phyloP scores from a whole-genome alignment of 2,888 invertebrate species.

The Eristalis pertinax region DNA sequence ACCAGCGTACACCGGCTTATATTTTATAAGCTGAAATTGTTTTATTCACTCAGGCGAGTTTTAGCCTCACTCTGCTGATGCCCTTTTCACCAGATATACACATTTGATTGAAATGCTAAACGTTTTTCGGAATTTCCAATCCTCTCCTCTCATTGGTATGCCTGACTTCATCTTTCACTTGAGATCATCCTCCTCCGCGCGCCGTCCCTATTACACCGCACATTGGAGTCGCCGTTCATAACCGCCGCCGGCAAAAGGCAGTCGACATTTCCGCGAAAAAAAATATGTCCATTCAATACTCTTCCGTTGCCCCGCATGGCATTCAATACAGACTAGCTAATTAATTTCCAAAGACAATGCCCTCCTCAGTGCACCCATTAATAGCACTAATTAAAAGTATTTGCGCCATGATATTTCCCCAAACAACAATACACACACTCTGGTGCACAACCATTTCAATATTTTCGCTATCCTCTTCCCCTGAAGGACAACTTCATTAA shows the following conservation, averaged over 20 bases:
- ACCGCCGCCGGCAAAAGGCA: too few species aligned
- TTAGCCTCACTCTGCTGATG: not conserved
- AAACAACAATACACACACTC: not conserved
- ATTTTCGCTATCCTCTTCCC: not conserved
- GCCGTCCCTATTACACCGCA: not conserved
- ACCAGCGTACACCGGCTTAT: too few species aligned
- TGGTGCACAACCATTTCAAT: not conserved
- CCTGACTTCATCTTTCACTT: not conserved
- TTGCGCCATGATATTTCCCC: not conserved
- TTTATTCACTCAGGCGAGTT: not conserved
- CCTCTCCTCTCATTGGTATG: not conserved
- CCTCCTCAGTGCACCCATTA: not conserved
- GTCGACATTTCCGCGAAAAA: not conserved
- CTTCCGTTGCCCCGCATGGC: not conserved
- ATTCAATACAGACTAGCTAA: not conserved
- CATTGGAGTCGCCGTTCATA: too few species aligned
- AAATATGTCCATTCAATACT: not conserved
- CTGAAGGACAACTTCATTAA: not conserved
- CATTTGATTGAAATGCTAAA: not conserved
- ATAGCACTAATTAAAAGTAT: conserved; percentile 13
- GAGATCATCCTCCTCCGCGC: not conserved
- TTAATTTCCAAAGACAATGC: conserved; percentile 4
- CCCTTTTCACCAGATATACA: not conserved
- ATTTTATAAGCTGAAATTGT: not conserved
- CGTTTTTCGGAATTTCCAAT: not conserved